Conservation (phyloP, 2,113 vertebrate species). For the Reinhardtius hippoglossoides region DNA sequence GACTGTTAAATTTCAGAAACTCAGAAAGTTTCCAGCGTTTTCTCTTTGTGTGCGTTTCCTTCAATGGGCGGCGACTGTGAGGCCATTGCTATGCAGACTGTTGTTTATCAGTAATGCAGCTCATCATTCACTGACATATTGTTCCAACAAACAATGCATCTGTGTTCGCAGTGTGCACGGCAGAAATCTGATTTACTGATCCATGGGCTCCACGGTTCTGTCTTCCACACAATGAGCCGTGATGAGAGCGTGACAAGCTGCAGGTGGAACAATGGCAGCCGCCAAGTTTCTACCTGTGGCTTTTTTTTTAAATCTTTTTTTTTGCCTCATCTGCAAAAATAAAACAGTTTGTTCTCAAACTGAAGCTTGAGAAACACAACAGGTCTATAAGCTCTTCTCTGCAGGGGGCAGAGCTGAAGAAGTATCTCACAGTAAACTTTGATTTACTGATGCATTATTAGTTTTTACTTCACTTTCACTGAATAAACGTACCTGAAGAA, state of each 20-base stretch:
- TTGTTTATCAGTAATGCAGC: slow-evolving; percentile 69
- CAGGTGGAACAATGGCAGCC: slow-evolving; percentile 51
- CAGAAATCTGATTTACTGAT: slow-evolving; percentile 67
- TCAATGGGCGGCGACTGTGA: slow-evolving; percentile 16
- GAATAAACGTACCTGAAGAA: too few relatives aligned
- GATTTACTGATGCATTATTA: too few relatives aligned
- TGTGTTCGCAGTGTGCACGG: slow-evolving; percentile 36
- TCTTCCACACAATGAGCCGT: slow-evolving; percentile 61
- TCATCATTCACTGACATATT: slow-evolving; percentile 74
- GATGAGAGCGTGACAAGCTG: slow-evolving; percentile 58
- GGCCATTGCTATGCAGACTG: slow-evolving; percentile 64
- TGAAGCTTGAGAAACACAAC: neutral
- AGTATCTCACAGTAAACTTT: too few relatives aligned
- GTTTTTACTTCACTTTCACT: too few relatives aligned
- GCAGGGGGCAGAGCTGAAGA: too few relatives aligned
- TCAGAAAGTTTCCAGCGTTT: slow-evolving; percentile 45
- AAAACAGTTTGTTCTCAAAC: slow-evolving; percentile 21
- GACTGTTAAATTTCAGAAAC: slow-evolving; percentile 54
- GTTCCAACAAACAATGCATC: slow-evolving; percentile 69
- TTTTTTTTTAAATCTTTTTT: neutral
- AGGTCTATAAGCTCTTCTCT: neutral
- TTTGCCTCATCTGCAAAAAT: slow-evolving; percentile 31
- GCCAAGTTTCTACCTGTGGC: slow-evolving; percentile 6
- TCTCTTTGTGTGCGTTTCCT: neutral
- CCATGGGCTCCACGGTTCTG: slow-evolving; percentile 52